These are phyloP conservation scores for Saccopteryx leptura DNA, from an alignment of 2,113 vertebrate species.

Conservation along the genomic window DNA sequence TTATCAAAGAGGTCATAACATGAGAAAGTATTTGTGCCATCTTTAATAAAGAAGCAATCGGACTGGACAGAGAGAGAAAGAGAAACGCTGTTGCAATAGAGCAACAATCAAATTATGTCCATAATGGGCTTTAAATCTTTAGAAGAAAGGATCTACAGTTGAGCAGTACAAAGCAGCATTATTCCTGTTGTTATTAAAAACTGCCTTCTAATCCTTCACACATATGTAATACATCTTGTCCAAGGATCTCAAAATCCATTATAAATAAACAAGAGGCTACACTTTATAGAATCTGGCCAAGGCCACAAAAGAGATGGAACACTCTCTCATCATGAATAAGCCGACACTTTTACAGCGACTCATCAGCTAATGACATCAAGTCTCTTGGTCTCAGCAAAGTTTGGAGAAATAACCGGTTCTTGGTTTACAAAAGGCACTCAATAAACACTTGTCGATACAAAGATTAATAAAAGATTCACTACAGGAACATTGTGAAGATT, in stretches of 20 bases:
- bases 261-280: slow-evolving; percentile 80
- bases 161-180: slow-evolving; percentile 81
- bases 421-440: neutral
- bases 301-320: slow-evolving; percentile 75
- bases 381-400: slow-evolving; percentile 64
- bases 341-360: slow-evolving; percentile 61
- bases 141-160: slow-evolving; percentile 84
- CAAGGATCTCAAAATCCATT: slow-evolving; percentile 77
- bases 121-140: slow-evolving; percentile 79
- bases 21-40: slow-evolving; percentile 85
- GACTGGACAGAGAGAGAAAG: slow-evolving; percentile 73
- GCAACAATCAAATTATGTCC: slow-evolving; percentile 78
- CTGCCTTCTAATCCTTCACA: slow-evolving; percentile 79
- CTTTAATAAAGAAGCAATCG: slow-evolving; percentile 84
- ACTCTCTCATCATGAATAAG: slow-evolving; percentile 64
- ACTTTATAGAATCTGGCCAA: slow-evolving; percentile 71
- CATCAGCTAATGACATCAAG: slow-evolving; percentile 41
- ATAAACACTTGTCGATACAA: neutral
- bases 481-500: neutral
- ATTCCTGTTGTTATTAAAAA: slow-evolving; percentile 81
- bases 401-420: slow-evolving; percentile 29
- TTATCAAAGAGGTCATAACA: slow-evolving; percentile 86
- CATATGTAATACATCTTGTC: slow-evolving; percentile 80
- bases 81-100: slow-evolving; percentile 78
- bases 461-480: neutral